phyloP scores from a whole-genome alignment of 2,888 invertebrate species.

The Lagria hirta region DNA sequence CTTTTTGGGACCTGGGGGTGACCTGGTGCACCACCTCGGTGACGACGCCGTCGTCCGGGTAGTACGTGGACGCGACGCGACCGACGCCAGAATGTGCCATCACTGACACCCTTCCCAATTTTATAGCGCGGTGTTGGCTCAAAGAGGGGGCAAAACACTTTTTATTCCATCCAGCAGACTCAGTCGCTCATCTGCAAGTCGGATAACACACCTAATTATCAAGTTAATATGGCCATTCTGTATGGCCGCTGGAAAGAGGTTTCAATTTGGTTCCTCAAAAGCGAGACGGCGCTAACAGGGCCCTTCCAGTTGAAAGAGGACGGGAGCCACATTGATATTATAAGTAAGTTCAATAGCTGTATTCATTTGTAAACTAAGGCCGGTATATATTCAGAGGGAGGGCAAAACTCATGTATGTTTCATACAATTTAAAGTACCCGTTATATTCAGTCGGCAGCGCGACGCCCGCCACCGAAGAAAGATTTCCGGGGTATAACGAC shows the following conservation, averaged over 20 bases:
- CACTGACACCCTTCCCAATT: constrained; percentile 56
- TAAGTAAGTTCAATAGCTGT: constrained; percentile 72
- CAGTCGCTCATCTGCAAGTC: constrained; percentile 83
- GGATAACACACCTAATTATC: constrained; percentile 88
- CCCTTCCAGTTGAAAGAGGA: constrained; percentile 46
- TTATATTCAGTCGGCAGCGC: constrained; percentile 52
- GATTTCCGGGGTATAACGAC: constrained; percentile 41
- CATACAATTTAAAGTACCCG: constrained; percentile 61
- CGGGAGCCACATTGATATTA: constrained; percentile 65
- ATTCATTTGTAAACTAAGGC: constrained; percentile 69
- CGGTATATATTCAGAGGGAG: constrained; percentile 54
- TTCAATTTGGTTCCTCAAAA: constrained; percentile 54
- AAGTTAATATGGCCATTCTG: constrained; percentile 85
- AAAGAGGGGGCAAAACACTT: constrained; percentile 67
- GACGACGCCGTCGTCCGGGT: constrained; percentile 34
- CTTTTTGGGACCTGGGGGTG: constrained; percentile 29
- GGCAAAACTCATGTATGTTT: constrained; percentile 61
- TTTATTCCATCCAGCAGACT: constrained; percentile 71
- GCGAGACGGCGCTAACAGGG: constrained; percentile 50
- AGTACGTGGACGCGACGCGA: constrained; percentile 46
- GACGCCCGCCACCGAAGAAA: constrained; percentile 43
- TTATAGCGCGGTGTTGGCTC: constrained; percentile 53
- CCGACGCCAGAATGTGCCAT: constrained; percentile 55
- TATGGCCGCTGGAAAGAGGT: constrained; percentile 61
- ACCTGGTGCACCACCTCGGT: constrained; percentile 37